Base-by-base conservation (phyloP, 2,888 invertebrate genomes). In the Incurvaria masculella region DNA sequence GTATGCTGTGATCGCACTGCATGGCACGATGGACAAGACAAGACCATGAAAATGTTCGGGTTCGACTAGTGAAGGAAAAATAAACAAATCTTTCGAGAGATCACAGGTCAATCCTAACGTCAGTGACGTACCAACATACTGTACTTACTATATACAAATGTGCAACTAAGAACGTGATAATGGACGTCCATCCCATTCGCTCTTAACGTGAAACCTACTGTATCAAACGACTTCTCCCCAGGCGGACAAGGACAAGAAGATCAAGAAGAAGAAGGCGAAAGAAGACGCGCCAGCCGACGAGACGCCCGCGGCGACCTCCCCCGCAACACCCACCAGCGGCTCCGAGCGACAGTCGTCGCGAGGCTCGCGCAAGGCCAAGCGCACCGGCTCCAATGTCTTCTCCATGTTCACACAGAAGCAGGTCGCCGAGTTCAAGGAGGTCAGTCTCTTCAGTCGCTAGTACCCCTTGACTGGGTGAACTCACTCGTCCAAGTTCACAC, bases 401-500 rank as follows among this genome's bases (percentile, higher is more conserved):
- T 94, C 94, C 68, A 94, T 94, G 90, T 95, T 96, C 88, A 88
- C 94, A 63, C 94, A 94, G 82, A 89, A 89, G 80, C 94, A 95
- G 83, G 92, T 95, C 66, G 92, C 94, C 64, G 95, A 95, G 80
- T 95, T 95, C 86, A 95, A 95, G 81, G 94, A 94, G 84, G 91
- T 91, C 63, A 79, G 68, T 61, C 4, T 23, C 10, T 23, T 23
- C n/a, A n/a, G n/a, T n/a, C n/a, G n/a, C n/a, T n/a, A n/a, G n/a
- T n/a, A n/a, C n/a, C n/a, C n/a, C n/a, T n/a, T n/a, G 71, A 86
- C 91, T 69, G 94, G 94, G 62, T 94, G 94, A 82, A 94, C 93
- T 81, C 94, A 96, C 72, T 95, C 96, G 86, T 94, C 94, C 68
- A 94, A 94, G 90, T 95, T 96, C 87, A 88, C 94, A 63, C 94